Evolutionary conservation across 1,140 invertebrate genomes (phyloP).

Genomic region (Hyles euphorbiae): DNA sequence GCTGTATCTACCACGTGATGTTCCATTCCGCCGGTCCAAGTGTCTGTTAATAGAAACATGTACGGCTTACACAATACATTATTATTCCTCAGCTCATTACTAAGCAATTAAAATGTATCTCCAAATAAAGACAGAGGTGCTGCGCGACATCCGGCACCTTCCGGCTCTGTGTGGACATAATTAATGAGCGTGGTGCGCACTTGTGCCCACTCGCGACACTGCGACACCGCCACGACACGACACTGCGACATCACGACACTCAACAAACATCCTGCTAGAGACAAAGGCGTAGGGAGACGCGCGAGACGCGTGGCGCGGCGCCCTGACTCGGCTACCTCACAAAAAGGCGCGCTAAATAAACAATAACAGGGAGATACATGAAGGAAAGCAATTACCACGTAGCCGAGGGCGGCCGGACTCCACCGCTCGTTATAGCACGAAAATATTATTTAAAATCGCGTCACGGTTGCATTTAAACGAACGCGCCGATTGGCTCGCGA

Average conservation of each 20-base stretch:
- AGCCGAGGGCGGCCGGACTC: constrained; percentile 44
- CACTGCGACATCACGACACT: no score
- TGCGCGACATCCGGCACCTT: no score
- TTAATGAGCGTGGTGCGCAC: neutral
- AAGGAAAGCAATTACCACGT: constrained; percentile 58
- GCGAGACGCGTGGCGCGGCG: constrained; percentile 16
- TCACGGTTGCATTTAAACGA: constrained; percentile 13
- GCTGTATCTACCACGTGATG: no score
- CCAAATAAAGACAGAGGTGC: no score
- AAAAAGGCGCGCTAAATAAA: constrained; percentile 65
- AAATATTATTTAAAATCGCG: constrained; percentile 43
- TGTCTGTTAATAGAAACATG: no score
- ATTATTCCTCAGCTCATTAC: no score
- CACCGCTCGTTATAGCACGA: constrained; percentile 51
- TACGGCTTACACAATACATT: no score
- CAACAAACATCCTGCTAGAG: constrained; percentile 28
- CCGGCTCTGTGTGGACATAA: no score
- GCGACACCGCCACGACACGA: no score
- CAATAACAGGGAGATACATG: constrained; percentile 64
- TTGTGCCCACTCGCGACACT: constrained; percentile 17
- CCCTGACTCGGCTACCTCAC: constrained; percentile 43
- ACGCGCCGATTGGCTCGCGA: no score
- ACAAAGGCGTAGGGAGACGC: constrained; percentile 26
- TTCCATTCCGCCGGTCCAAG: no score
- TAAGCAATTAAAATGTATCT: no score